Base-by-base conservation (phyloP, 1,140 invertebrate species). In the Stratiolaelaps scimitus region DNA sequence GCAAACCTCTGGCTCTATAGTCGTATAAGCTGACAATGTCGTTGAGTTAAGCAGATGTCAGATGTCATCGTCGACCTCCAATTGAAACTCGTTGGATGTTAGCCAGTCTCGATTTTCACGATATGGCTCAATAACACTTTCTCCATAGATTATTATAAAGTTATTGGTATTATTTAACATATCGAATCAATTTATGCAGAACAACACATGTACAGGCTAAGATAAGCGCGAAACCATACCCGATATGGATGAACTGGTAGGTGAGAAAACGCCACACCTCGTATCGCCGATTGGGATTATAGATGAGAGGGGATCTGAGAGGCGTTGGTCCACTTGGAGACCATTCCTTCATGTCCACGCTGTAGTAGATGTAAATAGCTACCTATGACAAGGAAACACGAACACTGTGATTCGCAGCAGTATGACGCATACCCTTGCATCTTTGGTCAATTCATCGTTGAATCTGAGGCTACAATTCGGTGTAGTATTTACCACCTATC, bases 201-300 rank as follows among this genome's bases (percentile, higher is more conserved):
- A 17, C 46, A 30, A 43, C 6, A 40, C n/a, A 69, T 30, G 29
- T 68, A 28, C 34, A 65, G 67, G n/a, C 10, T 23, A 17, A n/a
- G n/a, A n/a, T n/a, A n/a, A n/a, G n/a, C n/a, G n/a, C n/a, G 44
- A 53, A 46, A 47, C 43, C 72, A 66, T 74, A 81, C 86, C 91
- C 91, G 67, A 92, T 85, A 77, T 97, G 93, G 43, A 98, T 92
- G 74, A 97, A 85, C 89, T 96, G 95, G 74, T 98, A 98, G 1
- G 88, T 88, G 7, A 96, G 60, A 75, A 85, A 98, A 5, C 66
- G 1, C 91, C 91, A 98, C 0, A 83, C 84, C 78, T 98, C 84
- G 65, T 85, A 83, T 68, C 93, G 81, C 71, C 85, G 83, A 69
- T 83, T 80, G 0, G 93, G 93, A 78, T 91, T 86, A 76, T 94